phyloP scores from a whole-genome alignment of 2,888 invertebrate genomes.

The Sinhomidia bicolor region DNA sequence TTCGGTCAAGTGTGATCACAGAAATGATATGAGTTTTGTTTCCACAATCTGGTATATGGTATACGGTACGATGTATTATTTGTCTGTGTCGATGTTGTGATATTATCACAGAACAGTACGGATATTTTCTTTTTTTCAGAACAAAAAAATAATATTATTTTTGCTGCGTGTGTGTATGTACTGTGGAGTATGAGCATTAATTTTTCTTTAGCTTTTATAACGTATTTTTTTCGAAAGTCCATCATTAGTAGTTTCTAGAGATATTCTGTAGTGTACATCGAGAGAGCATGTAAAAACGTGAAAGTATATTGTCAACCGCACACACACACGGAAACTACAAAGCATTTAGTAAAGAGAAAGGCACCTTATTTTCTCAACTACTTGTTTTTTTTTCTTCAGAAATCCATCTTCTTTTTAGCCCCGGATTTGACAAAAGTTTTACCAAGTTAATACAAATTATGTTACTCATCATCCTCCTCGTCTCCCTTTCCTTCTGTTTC shows the following conservation, averaged over 20 bases:
- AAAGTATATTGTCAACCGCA: too few relatives aligned
- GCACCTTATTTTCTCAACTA: background rate
- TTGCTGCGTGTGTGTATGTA: background rate
- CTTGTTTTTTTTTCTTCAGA: background rate
- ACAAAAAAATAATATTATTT: background rate
- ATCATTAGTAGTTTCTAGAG: background rate
- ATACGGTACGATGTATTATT: background rate
- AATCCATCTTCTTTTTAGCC: conserved; percentile 26
- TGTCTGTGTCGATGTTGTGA: too few relatives aligned
- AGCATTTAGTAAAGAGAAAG: background rate
- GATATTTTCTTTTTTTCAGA: background rate
- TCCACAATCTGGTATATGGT: too few relatives aligned
- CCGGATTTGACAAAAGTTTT: conserved; percentile 50
- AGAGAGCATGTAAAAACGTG: too few relatives aligned
- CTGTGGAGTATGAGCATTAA: too few relatives aligned
- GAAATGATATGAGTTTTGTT: conserved; percentile 26
- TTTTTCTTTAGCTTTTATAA: background rate
- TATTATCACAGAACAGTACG: background rate
- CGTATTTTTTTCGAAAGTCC: too few relatives aligned
- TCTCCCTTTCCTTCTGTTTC: conserved; percentile 1
- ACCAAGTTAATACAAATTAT: conserved; percentile 58
- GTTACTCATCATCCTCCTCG: conserved; percentile 58
- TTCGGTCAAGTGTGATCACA: conserved; percentile 52
- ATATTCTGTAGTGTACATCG: background rate
- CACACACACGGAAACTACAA: background rate